Percentiles rank a stretch among this genome's conserved stretches.
phyloP scores from a whole-genome alignment of 2,888 invertebrate species.

The Cheilosia urbana region DNA sequence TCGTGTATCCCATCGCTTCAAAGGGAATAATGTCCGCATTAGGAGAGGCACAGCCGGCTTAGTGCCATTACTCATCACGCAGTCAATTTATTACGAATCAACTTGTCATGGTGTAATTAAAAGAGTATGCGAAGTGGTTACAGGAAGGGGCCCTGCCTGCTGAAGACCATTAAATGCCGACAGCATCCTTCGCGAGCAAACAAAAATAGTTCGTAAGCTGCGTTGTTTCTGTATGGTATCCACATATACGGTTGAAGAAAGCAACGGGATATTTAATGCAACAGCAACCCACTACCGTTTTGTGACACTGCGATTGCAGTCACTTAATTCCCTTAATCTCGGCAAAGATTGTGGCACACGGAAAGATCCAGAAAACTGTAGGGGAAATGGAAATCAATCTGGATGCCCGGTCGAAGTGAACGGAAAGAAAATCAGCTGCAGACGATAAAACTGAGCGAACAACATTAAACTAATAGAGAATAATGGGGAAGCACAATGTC shows the following conservation, averaged over 20 bases:
- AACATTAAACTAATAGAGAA: conserved; percentile 60
- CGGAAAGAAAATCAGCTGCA: conserved; percentile 55
- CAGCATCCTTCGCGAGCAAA: conserved; percentile 33
- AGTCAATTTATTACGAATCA: conserved; percentile 72
- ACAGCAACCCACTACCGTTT: conserved; percentile 52
- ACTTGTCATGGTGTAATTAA: conserved; percentile 73
- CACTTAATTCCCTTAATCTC: conserved; percentile 73
- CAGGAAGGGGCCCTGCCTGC: conserved; percentile 6
- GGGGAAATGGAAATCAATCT: conserved; percentile 47
- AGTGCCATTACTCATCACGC: conserved; percentile 56
- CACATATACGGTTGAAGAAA: conserved; percentile 4
- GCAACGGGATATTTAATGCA: background rate
- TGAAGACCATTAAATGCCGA: conserved; percentile 27
- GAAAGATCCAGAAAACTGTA: background rate
- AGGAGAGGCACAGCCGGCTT: conserved; percentile 42
- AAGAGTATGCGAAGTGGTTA: conserved; percentile 33
- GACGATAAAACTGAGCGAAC: conserved; percentile 55
- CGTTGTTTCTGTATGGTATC: conserved; percentile 27
- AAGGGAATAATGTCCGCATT: conserved; percentile 42
- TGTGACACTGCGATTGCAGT: conserved; percentile 58
- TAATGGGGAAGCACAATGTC: conserved; percentile 54
- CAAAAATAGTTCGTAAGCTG: conserved; percentile 40
- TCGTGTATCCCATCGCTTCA: conserved; percentile 23
- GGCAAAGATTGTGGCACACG: conserved; percentile 43
- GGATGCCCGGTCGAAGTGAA: conserved; percentile 36